Evolutionary conservation across 2,113 vertebrate genomes (phyloP).

Genomic region (Tor tambroides): DNA sequence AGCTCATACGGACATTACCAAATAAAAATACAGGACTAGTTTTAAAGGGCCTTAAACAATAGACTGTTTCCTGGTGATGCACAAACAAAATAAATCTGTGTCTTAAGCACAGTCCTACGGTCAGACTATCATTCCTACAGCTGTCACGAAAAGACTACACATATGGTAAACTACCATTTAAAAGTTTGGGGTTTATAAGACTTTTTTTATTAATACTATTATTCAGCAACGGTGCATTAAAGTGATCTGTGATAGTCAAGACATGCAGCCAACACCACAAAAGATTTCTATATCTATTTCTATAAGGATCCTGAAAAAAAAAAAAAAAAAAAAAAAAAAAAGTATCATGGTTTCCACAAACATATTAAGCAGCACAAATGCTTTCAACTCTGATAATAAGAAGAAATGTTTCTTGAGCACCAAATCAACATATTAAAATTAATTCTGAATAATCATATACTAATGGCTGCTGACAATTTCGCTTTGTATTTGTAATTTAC

Average conservation of each 20-base stretch:
- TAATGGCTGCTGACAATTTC: background rate
- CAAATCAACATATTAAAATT: too few species aligned
- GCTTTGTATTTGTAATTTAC: background rate
- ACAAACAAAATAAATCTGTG: background rate
- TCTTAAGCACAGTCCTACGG: background rate
- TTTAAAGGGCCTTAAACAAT: background rate
- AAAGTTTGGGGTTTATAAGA: background rate
- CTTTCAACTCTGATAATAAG: background rate
- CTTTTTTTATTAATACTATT: too few species aligned
- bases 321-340: too few species aligned
- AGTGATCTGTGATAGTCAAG: background rate
- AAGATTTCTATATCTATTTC: background rate
- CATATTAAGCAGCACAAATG: background rate
- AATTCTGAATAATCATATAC: background rate
- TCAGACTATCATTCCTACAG: background rate
- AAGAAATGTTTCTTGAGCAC: background rate
- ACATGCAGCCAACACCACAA: background rate
- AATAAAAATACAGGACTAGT: background rate
- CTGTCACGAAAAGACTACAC: background rate
- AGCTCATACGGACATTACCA: background rate
- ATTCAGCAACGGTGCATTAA: too few species aligned
- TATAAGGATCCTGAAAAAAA: too few species aligned
- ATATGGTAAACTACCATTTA: background rate
- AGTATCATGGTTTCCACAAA: background rate
- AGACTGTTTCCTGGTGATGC: background rate